phyloP scores from a whole-genome alignment of 2,113 vertebrate genomes.

The Equus quagga region DNA sequence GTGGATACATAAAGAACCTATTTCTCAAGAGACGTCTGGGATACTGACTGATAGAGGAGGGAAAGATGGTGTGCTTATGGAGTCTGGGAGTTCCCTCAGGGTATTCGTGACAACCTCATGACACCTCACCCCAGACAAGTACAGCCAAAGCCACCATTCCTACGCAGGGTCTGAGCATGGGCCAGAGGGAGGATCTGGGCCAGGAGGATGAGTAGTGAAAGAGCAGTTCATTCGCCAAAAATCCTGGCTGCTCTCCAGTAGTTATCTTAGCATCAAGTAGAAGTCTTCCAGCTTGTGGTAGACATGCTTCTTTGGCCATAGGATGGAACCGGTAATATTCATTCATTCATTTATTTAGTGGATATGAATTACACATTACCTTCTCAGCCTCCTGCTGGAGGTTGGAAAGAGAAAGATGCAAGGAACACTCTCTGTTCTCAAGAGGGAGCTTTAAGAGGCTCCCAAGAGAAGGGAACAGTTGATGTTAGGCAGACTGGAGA shows the following conservation, averaged over 20 bases:
- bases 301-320: not conserved
- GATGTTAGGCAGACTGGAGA: not conserved
- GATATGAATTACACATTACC: not conserved
- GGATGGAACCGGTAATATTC: not conserved
- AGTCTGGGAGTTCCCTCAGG: not conserved
- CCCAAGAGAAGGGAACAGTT: not conserved
- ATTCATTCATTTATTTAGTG: not conserved
- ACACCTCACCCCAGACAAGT: not conserved
- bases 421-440: not conserved
- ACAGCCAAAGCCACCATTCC: not conserved
- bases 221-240: not conserved
- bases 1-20: not conserved
- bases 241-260: not conserved
- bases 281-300: not conserved
- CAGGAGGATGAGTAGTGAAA: not conserved
- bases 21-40: not conserved
- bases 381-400: not conserved
- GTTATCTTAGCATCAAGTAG: not conserved
- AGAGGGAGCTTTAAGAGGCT: not conserved
- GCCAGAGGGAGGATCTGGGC: fast-evolving
- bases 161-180: not conserved
- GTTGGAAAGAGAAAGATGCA: not conserved
- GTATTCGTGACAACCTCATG: not conserved
- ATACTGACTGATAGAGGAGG: not conserved
- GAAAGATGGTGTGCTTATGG: not conserved